Percentiles rank a stretch among this genome's conserved stretches.
Conservation (phyloP, 2,888 invertebrate genomes). For the Chrysina gloriosa region DNA sequence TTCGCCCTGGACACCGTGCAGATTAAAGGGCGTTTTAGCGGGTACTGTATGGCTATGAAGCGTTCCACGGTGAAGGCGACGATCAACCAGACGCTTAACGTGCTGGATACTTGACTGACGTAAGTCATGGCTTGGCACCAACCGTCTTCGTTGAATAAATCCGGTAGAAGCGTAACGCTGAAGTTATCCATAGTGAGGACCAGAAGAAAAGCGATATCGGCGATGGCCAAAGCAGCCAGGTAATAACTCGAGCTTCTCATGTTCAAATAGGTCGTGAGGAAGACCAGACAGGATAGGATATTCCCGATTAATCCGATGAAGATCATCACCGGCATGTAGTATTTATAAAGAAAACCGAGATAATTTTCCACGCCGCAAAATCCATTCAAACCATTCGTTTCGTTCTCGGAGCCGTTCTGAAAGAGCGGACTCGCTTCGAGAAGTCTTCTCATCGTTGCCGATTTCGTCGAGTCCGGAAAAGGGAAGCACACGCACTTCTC, state of each 20-base stretch:
- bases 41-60: constrained; percentile 75
- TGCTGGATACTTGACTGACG: constrained; percentile 67
- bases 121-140: constrained; percentile 67
- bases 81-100: constrained; percentile 76
- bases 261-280: constrained; percentile 71
- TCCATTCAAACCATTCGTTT: background rate
- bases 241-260: constrained; percentile 74
- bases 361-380: constrained; percentile 29
- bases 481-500: too few relatives aligned
- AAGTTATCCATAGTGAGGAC: constrained; percentile 69
- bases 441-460: constrained; percentile 7
- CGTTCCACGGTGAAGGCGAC: constrained; percentile 78
- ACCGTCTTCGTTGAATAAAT: constrained; percentile 68
- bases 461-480: too few relatives aligned
- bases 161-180: constrained; percentile 66
- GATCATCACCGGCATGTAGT: constrained; percentile 72
- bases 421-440: constrained; percentile 1
- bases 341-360: constrained; percentile 65
- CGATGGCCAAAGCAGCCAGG: constrained; percentile 71
- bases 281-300: constrained; percentile 70
- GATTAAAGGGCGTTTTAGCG: constrained; percentile 70
- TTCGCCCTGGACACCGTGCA: constrained; percentile 73
- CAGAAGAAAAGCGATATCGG: constrained; percentile 71
- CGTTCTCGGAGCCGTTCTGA: background rate
- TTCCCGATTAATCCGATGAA: constrained; percentile 72